Percentiles rank a stretch among this genome's conserved stretches.
These are phyloP conservation scores for Actinemys pallida DNA, from an alignment of 2,113 vertebrate genomes.

Conservation along the genomic window DNA sequence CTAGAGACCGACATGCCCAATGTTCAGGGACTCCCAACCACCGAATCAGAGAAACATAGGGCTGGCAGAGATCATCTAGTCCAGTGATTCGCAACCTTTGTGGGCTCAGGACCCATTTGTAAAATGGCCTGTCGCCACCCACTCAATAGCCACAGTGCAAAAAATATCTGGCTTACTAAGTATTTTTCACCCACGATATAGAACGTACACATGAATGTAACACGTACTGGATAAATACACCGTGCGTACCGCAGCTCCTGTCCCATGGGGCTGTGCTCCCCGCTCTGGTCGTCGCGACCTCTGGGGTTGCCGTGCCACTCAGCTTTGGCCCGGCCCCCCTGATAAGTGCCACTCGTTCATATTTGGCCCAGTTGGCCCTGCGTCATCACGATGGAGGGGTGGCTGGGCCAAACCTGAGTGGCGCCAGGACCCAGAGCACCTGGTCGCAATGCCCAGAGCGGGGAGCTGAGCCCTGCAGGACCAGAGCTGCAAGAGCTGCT, in stretches of 20 bases:
- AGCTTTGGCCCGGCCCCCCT: neutral
- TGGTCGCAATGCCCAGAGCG: too few species aligned
- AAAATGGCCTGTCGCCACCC: neutral
- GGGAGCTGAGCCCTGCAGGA: neutral
- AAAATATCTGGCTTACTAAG: neutral
- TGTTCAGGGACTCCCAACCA: neutral
- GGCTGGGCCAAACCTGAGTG: too few species aligned
- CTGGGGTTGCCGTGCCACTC: neutral
- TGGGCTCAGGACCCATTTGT: neutral
- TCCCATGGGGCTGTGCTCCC: neutral
- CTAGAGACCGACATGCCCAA: neutral
- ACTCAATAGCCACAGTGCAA: neutral
- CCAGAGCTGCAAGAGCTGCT: neutral
- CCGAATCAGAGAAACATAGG: neutral
- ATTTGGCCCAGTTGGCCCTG: neutral
- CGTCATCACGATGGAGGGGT: neutral
- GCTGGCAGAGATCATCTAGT: neutral
- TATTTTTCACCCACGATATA: neutral
- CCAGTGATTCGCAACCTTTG: neutral
- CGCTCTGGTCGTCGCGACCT: neutral
- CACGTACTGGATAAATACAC: neutral
- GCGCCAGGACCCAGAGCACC: too few species aligned
- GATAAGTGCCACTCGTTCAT: neutral
- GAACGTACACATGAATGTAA: neutral
- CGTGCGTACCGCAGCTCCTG: neutral